Base-by-base conservation (phyloP, 2,888 invertebrate genomes). In the Apocheima hispidaria region DNA sequence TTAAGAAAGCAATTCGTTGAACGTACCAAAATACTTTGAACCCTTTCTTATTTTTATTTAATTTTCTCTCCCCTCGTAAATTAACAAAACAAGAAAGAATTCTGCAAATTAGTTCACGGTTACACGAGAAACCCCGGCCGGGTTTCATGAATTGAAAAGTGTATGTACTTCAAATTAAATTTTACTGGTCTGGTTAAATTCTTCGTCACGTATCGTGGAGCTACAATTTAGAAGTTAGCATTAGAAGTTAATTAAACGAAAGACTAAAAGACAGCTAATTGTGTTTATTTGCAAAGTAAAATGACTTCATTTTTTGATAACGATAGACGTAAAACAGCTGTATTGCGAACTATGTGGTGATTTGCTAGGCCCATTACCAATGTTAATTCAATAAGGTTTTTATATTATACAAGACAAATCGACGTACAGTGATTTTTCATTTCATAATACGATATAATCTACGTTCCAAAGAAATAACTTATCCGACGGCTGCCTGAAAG, bases 11-110 rank as follows among this genome's bases (percentile, higher is more conserved):
- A 49, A 14, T 57, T 57, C 20, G 23, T 41, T 40, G 21, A 41
- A 49, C 28, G 16, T 12, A 12, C n/a, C 26, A 30, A 18, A 18
- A n/a, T 49, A 43, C 33, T 50, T 28, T 23, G 41, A 60, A 60
- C 41, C 49, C 54, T 49, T 60, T 50, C 49, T 21, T 60, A 54
- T 53, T 60, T 53, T 36, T 44, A 60, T 60, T 54, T 50, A 53
- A 60, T 60, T 60, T 43, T 26, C 40, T 41, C 53, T 12, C 35
- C 23, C 49, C 41, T 43, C 36, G 49, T 16, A 44, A 53, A 48
- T 60, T 49, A 43, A 54, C 49, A 60, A 53, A 60, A 49, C 50
- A 60, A 50, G 20, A 49, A 54, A 43, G 14, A 50, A 28, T 43
- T 43, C 14, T 44, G 30, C 21, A 44, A 50, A 60, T 60, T 54